Percentiles rank a stretch among this genome's conserved stretches.
phyloP scores from a whole-genome alignment of 1,140 invertebrate species.

The Leptinotarsa defecta region DNA sequence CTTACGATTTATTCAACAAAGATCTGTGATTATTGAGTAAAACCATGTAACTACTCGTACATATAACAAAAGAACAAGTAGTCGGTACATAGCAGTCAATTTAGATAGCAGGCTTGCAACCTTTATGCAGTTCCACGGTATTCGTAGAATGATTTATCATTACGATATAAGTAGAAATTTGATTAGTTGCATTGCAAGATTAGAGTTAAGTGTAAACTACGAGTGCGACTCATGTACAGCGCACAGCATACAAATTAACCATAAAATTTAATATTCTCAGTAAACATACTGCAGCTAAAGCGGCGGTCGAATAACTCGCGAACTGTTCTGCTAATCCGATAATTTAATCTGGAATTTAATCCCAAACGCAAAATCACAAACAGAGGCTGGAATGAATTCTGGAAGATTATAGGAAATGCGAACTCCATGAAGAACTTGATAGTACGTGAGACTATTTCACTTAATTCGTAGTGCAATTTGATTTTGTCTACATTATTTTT shows the following conservation, averaged over 20 bases:
- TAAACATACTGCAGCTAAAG: conserved; percentile 41
- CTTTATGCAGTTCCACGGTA: background rate
- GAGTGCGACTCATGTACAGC: conserved; percentile 29
- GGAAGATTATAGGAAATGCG: conserved; percentile 21
- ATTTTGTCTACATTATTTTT: background rate
- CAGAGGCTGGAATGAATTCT: conserved; percentile 23
- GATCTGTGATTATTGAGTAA: too few species aligned
- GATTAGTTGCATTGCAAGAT: conserved; percentile 20
- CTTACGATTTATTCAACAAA: too few species aligned
- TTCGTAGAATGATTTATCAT: background rate
- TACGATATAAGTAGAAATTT: conserved; percentile 1
- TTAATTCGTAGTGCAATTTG: background rate
- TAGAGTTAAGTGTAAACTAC: conserved; percentile 33
- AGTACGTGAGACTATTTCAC: conserved; percentile 7
- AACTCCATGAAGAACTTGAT: background rate
- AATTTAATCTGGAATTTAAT: conserved; percentile 34
- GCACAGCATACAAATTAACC: conserved; percentile 41
- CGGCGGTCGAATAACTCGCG: conserved; percentile 41
- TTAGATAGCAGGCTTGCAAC: too few species aligned
- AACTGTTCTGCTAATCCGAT: conserved; percentile 38
- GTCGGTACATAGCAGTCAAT: too few species aligned
- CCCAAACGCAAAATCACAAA: conserved; percentile 29
- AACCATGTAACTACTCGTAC: too few species aligned
- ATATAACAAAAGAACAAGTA: too few species aligned
- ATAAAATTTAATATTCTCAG: conserved; percentile 47